Conservation (phyloP, 2,797 vertebrate genomes). For the Oryzias sinensis region DNA sequence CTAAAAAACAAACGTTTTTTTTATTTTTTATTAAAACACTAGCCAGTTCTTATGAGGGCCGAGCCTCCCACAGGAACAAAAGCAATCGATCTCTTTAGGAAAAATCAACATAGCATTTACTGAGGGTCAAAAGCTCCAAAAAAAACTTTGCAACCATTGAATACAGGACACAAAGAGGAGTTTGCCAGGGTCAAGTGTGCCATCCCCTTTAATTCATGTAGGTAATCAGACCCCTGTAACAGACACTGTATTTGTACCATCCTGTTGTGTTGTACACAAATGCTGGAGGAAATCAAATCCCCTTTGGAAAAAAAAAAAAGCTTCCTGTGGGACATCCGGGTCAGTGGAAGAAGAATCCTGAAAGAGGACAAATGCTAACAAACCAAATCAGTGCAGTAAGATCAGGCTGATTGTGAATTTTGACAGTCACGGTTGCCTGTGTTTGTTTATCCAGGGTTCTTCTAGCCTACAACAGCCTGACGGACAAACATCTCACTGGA, state of each 20-base stretch:
- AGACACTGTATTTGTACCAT: constrained; percentile 65
- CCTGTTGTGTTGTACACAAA: constrained; percentile 70
- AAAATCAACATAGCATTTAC: no score
- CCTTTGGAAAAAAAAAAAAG: constrained; percentile 48
- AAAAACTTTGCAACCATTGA: constrained; percentile 19
- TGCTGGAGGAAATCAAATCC: constrained; percentile 71
- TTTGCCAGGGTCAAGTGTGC: constrained; percentile 63
- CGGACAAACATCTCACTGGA: constrained; percentile 89
- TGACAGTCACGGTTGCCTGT: constrained; percentile 7
- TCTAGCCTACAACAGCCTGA: constrained; percentile 90
- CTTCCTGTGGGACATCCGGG: constrained; percentile 21
- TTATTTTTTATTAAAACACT: no score
- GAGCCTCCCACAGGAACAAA: no score
- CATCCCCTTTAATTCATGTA: constrained; percentile 50
- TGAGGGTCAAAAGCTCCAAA: constrained; percentile 10
- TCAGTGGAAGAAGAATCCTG: constrained; percentile 41
- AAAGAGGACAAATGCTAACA: constrained; percentile 37
- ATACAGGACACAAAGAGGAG: constrained; percentile 52
- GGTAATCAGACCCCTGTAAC: constrained; percentile 73
- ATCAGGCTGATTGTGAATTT: neutral
- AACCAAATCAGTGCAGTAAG: constrained; percentile 4
- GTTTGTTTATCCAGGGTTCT: constrained; percentile 77
- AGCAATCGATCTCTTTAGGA: no score
- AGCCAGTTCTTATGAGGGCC: no score
- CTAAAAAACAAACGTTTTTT: no score